Base-by-base conservation (phyloP, 2,888 invertebrate genomes). In the Dryomyza anilis region DNA sequence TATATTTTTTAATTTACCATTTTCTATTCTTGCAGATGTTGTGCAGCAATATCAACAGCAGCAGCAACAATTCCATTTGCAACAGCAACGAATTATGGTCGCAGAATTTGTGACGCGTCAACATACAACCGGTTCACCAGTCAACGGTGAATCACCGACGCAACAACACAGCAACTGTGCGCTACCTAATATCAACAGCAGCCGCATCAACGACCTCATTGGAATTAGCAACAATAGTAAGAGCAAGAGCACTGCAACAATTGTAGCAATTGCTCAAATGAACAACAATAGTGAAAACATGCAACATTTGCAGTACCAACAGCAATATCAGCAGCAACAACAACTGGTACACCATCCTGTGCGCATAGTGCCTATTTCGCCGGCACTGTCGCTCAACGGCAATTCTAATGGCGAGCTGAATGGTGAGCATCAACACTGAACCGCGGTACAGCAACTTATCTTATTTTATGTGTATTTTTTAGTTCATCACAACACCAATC, bases 31-130 rank as follows among this genome's bases (percentile, higher is more conserved):
- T 33, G 12, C 60, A 60, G 60, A 27, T 27, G 8, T 23, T 16
- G 16, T 39, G n/a, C 36, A 36, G 19, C 23, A 70, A 60, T 52
- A 30, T 23, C 16, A 39, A 29, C 4, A 58, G 36, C 27, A 33
- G 27, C 39, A 12, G 43, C 52, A 19, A 56, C 63, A 27, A n/a
- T 46, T 30, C 39, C 39, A 29, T 46, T 59, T 19, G 12, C 53
- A 43, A 14, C 39, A 70, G 65, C 67, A 70, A 84, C 89, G 88
- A 86, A 92, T 91, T 87, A 92, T 93, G 91, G 92, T 93, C 85
- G 93, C 92, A 84, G 92, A 93, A 86, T 91, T 92, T 84, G 90
- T 92, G 80, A 86, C 91, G 83, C 91, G 91, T 79, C 91, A 89
- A 82, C 89, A 89, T 76, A 89, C 89, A 76, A 88, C 55, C 16